Evolutionary conservation across 1,140 invertebrate genomes (phyloP).

Genomic region (Pomacea maculata): DNA sequence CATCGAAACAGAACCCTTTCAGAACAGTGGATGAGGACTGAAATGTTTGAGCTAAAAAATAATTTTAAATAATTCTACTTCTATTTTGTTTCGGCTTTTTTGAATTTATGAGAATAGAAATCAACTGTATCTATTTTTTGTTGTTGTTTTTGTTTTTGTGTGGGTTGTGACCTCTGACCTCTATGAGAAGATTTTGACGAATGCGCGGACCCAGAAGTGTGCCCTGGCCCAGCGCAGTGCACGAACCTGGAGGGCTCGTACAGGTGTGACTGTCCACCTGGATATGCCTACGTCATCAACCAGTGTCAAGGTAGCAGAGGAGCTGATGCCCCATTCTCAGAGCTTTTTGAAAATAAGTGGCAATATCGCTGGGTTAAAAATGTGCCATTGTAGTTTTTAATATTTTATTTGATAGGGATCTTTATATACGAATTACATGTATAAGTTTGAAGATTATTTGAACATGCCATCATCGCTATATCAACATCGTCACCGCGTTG

Average conservation of each 20-base stretch:
- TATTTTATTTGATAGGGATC: neutral
- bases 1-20: too few species aligned
- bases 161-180: neutral
- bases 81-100: too few species aligned
- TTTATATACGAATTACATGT: too few species aligned
- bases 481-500: too few species aligned
- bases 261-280: slow-evolving; percentile 25
- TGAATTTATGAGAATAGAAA: too few species aligned
- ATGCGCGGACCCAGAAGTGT: slow-evolving; percentile 53
- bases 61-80: too few species aligned
- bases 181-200: slow-evolving; percentile 56
- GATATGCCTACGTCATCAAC: slow-evolving; percentile 23
- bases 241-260: slow-evolving; percentile 27
- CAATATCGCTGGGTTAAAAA: neutral
- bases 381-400: neutral
- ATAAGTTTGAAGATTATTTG: too few species aligned
- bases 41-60: too few species aligned
- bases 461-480: too few species aligned
- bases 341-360: neutral
- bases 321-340: neutral
- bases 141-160: neutral
- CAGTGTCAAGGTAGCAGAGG: slow-evolving; percentile 21
- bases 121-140: too few species aligned
- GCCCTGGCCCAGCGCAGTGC: slow-evolving; percentile 51
- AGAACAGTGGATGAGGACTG: too few species aligned